phyloP scores from a whole-genome alignment of 2,113 vertebrate species.

The Talpa occidentalis region DNA sequence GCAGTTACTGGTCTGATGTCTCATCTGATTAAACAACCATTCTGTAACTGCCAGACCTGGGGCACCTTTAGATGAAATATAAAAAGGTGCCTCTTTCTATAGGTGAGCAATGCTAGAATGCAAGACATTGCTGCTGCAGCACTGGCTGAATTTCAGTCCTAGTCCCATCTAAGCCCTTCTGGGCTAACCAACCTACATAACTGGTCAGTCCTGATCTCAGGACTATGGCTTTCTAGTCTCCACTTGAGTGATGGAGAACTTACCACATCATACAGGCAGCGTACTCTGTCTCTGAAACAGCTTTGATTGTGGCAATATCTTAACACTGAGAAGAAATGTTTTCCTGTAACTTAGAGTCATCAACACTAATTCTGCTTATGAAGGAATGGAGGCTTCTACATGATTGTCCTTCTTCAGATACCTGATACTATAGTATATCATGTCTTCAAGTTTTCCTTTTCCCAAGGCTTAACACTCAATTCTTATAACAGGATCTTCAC shows the following conservation, averaged over 20 bases:
- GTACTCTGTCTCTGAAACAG: background rate
- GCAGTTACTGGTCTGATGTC: background rate
- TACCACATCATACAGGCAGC: background rate
- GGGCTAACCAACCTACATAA: background rate
- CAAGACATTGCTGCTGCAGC: background rate
- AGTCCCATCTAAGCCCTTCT: background rate
- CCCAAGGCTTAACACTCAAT: background rate
- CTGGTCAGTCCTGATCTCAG: background rate
- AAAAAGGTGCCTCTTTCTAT: background rate
- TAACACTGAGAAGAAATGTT: constrained; percentile 22
- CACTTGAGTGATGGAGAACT: background rate
- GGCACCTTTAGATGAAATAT: background rate
- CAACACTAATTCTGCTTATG: background rate
- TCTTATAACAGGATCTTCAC: background rate
- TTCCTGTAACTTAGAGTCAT: background rate
- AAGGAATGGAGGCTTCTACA: background rate
- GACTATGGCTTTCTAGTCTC: background rate
- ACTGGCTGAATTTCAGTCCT: background rate
- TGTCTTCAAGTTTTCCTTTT: background rate
- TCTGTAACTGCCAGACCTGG: background rate
- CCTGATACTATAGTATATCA: background rate
- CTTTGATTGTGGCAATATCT: background rate
- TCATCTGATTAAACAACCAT: background rate
- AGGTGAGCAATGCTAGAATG: background rate
- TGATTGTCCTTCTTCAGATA: background rate